Evolutionary conservation across 1,140 invertebrate species (phyloP).

Genomic region (Drosophila punjabiensis): DNA sequence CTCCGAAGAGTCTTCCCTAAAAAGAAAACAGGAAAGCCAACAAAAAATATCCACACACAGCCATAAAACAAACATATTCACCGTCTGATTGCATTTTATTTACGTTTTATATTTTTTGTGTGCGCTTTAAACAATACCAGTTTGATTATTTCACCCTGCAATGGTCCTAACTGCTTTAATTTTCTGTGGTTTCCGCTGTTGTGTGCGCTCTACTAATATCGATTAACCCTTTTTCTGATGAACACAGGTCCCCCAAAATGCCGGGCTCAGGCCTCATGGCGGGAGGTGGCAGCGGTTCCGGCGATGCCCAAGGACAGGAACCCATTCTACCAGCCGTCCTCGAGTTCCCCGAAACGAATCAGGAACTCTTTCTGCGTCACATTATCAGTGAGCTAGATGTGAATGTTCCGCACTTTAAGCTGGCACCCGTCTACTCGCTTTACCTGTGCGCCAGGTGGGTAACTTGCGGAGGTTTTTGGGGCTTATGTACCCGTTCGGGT

Average conservation of each 20-base stretch:
- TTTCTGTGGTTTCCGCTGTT: constrained; percentile 5
- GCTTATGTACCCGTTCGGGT: not conserved
- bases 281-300: constrained; percentile 66
- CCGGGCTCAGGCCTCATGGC: constrained; percentile 60
- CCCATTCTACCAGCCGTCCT: constrained; percentile 97
- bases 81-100: constrained; percentile 18
- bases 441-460: constrained; percentile 93
- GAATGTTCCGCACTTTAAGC: constrained; percentile 92
- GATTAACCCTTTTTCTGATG: constrained; percentile 41
- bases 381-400: constrained; percentile 95
- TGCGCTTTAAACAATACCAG: constrained; percentile 34
- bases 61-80: constrained; percentile 26
- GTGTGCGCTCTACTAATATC: constrained; percentile 40
- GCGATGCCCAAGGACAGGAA: constrained; percentile 88
- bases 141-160: constrained; percentile 13
- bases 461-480: not conserved
- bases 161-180: constrained; percentile 33
- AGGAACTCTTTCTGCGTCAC: constrained; percentile 95
- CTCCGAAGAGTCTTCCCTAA: not conserved
- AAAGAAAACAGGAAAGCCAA: constrained; percentile 33
- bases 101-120: constrained; percentile 29
- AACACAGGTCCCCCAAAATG: constrained; percentile 74
- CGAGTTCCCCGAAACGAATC: constrained; percentile 97
- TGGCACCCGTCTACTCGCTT: constrained; percentile 97
- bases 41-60: constrained; percentile 16